Base-by-base conservation (phyloP, 2,797 vertebrate genomes). In the Pseudomugil gertrudae region DNA sequence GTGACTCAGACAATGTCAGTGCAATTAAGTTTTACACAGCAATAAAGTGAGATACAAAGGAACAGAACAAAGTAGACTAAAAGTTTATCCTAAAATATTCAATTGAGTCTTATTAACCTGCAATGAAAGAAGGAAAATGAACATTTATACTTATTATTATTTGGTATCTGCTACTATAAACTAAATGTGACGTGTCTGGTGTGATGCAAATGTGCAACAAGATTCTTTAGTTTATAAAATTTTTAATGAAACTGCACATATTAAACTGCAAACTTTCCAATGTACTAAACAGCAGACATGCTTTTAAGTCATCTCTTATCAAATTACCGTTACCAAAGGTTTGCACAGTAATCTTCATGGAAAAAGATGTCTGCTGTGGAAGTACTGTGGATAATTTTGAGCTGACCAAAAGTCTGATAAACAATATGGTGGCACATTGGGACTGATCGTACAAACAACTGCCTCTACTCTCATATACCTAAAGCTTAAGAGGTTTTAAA, bases 281-380 rank as follows among this genome's bases (percentile, higher is more conserved):
- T 0, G 15, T 57, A 55, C 72, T 57, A 70, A 64, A 48, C 32
- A 65, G 57, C 50, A 57, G 43, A 24, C 19, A 35, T 59, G 47
- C 78, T 83, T 85, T 83, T 10, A 40, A 57, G 23, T 54, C 1
- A 56, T 23, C 5, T 33, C 43, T 56, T 60, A 78, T 92, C 87
- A 79, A 67, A 84, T 71, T 71, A 83, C 82, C 89, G 84, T 53
- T 43, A 30, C 74, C 70, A 65, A 57, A 79, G 74, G 77, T 91
- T 89, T 92, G 21, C 57, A 78, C 85, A 80, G 83, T 43, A 74
- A 89, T 52, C 14, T 5, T 90, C 88, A 90, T 80, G 10, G 53
- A 81, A 68, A 82, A 89, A 86, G 84, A 32, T 68, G 43, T 9
- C 50, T 57, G 4, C 45, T 55, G 24, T 36, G 8, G 69, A 75